Evolutionary conservation across 2,888 invertebrate species (phyloP), one percentile per base, ranked within the genome.

Genomic region (Lasioglossum lativentre): DNA sequence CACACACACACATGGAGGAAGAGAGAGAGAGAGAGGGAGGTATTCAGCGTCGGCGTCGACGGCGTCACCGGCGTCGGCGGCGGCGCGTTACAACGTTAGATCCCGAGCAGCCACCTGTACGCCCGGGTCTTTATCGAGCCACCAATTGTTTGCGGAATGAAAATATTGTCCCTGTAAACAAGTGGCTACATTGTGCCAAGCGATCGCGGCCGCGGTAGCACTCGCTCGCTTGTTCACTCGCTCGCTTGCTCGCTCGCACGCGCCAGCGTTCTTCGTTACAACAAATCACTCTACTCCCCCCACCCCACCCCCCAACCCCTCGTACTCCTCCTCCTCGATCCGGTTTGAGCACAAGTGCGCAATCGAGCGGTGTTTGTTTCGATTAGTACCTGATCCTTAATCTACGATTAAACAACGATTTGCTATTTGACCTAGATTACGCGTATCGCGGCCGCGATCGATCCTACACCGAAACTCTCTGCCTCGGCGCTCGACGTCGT

Each of bases 141-240:
- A 93, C 93, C 92, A 94, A 94, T 94, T 94, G 94, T 94, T 95
- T 95, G 95, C 94, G 91, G 93, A 93, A 94, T 94, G 94, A 94
- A 95, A 95, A 95, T 95, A 95, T 95, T 95, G 94, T 95, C 94
- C 93, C 93, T 93, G 95, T 94, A 94, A 94, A 94, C 94, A 95
- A 93, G 93, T 90, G 91, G 92, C 91, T 91, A 86, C 90, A 91
- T 89, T 90, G 91, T 90, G 80, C 89, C 88, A 83, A 73, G 90
- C 85, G 72, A 47, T 40, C 45, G 75, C 52, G 83, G 45, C 34
- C 16, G 38, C 30, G 75, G 27, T n/a, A n/a, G 63, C 59, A 19
- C 56, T 59, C 63, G 40, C 63, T 63, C 75, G 5, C 75, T 40
- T 59, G 4, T 23, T 56, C 59, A 16, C 38, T 56, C 59, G 27